phyloP scores from a whole-genome alignment of 2,113 vertebrate genomes.

The Phyllostomus discolor region DNA sequence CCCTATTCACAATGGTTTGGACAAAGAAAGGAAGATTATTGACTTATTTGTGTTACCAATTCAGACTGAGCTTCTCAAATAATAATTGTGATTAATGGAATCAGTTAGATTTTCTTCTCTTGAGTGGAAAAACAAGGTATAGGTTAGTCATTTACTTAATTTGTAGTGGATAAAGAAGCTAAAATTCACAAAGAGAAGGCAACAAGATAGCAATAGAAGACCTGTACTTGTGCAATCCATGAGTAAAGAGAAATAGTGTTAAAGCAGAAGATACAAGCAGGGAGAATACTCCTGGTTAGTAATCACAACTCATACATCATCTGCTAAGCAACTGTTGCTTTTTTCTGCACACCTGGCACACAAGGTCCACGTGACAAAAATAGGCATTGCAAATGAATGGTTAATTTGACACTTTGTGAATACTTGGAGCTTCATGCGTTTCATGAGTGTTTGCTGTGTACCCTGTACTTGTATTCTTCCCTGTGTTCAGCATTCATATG shows the following conservation, averaged over 20 bases:
- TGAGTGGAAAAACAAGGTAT: background rate
- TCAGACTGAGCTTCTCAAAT: background rate
- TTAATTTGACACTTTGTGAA: background rate
- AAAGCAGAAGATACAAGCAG: background rate
- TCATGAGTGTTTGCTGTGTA: background rate
- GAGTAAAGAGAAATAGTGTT: background rate
- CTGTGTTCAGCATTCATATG: background rate
- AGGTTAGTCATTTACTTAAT: background rate
- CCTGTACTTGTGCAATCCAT: background rate
- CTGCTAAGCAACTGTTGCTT: background rate
- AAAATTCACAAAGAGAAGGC: background rate
- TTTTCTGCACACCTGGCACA: background rate
- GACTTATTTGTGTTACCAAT: background rate
- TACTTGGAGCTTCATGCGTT: background rate
- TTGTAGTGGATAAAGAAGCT: background rate
- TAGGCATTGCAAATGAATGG: background rate
- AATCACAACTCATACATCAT: background rate
- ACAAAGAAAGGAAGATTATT: background rate
- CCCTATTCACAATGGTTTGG: background rate
- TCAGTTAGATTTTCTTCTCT: background rate
- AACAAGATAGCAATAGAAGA: background rate
- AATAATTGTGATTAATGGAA: background rate
- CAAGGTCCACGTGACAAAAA: background rate
- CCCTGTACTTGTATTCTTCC: background rate
- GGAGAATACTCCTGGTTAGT: background rate